Evolutionary conservation across 2,113 vertebrate species (phyloP).

Genomic region (Cebidichthys violaceus): DNA sequence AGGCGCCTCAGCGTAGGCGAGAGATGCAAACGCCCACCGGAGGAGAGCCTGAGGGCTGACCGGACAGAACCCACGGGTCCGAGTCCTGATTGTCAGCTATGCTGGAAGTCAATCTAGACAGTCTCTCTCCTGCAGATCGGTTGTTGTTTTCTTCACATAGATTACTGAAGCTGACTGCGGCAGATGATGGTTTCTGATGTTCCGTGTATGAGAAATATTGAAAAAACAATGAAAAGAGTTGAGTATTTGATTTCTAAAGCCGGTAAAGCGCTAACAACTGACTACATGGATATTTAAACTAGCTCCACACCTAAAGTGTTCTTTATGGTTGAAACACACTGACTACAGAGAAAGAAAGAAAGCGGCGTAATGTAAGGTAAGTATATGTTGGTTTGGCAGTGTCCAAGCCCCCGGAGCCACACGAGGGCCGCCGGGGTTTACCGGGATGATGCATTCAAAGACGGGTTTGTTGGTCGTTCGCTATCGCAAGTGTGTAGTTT

Average conservation of each 20-base stretch:
- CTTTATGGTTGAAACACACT: constrained; percentile 60
- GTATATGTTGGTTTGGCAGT: constrained; percentile 80
- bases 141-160: constrained; percentile 74
- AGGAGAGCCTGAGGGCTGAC: constrained; percentile 77
- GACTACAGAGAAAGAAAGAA: constrained; percentile 65
- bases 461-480: constrained; percentile 57
- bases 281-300: constrained; percentile 65
- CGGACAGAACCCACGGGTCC: constrained; percentile 37
- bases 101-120: constrained; percentile 50
- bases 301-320: constrained; percentile 47
- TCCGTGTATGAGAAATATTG: constrained; percentile 52
- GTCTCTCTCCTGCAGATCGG: constrained; percentile 72
- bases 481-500: constrained; percentile 69
- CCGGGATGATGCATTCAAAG: constrained; percentile 71
- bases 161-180: constrained; percentile 68
- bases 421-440: constrained; percentile 68
- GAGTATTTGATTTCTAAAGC: constrained; percentile 60
- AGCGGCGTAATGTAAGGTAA: constrained; percentile 55
- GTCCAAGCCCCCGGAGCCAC: constrained; percentile 77
- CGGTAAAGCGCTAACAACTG: constrained; percentile 64
- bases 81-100: constrained; percentile 63
- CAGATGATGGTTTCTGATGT: constrained; percentile 65
- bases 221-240: constrained; percentile 42
- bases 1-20: constrained; percentile 75
- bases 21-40: constrained; percentile 73